Evolutionary conservation across 2,797 vertebrate genomes (phyloP).

Genomic region (Schizopygopsis pylzovi): DNA sequence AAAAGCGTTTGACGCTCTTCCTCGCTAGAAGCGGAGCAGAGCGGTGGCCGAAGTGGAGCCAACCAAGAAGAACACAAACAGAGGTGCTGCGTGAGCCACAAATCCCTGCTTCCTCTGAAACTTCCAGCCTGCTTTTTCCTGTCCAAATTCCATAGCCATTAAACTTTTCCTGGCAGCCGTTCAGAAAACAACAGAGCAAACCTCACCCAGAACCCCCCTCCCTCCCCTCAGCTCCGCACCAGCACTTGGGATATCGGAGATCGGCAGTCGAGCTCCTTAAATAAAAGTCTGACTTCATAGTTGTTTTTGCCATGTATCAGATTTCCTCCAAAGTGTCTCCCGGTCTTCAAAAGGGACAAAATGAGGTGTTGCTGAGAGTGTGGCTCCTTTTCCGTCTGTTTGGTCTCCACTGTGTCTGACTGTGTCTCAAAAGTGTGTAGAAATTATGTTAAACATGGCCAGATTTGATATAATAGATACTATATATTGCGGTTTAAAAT

Average conservation of each 20-base stretch:
- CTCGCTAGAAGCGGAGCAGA: conserved; percentile 69
- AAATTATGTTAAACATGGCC: conserved; percentile 71
- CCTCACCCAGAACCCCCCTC: conserved; percentile 71
- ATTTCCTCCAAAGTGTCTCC: conserved; percentile 79
- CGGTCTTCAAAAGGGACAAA: conserved; percentile 75
- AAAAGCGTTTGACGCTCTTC: conserved; percentile 81
- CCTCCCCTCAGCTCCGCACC: conserved; percentile 56
- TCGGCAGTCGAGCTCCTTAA: conserved; percentile 77
- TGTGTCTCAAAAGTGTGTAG: conserved; percentile 62
- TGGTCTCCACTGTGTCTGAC: conserved; percentile 65
- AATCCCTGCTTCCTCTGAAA: conserved; percentile 91
- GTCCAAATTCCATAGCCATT: conserved; percentile 96
- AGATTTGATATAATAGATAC: not conserved
- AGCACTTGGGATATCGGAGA: conserved; percentile 80
- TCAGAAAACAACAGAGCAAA: conserved; percentile 81
- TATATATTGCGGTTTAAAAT: not conserved
- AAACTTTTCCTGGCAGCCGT: conserved; percentile 91
- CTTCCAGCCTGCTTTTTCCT: conserved; percentile 88
- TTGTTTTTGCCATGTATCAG: conserved; percentile 78
- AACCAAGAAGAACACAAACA: conserved; percentile 84
- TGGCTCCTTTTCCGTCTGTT: conserved; percentile 53
- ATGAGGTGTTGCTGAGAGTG: conserved; percentile 66
- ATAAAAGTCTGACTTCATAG: conserved; percentile 83
- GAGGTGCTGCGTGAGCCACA: conserved; percentile 84
- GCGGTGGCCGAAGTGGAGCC: conserved; percentile 72